These are phyloP conservation scores for Drosophila varians DNA, from an alignment of 1,140 invertebrate species.

Conservation along the genomic window DNA sequence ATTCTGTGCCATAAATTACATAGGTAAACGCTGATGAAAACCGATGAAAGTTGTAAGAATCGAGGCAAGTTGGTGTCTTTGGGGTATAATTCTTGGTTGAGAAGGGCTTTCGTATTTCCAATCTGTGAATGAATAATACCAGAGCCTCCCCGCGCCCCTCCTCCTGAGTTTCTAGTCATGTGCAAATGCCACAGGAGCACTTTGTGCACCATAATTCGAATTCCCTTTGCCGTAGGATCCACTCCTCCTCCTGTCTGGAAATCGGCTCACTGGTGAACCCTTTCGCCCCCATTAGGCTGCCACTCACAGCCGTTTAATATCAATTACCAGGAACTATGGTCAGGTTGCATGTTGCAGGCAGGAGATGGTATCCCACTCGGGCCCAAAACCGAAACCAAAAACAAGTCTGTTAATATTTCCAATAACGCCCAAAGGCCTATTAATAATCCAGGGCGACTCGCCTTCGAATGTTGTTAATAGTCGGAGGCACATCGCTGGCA, in stretches of 20 bases:
- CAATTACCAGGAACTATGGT: constrained; percentile 59
- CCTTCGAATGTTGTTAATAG: constrained; percentile 59
- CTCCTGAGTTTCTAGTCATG: background rate
- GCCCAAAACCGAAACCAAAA: constrained; percentile 27
- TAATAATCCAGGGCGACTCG: constrained; percentile 46
- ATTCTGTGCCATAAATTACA: constrained; percentile 1
- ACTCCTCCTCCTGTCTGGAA: background rate
- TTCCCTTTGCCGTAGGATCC: constrained; percentile 22
- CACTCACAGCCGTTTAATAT: constrained; percentile 55
- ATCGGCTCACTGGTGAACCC: constrained; percentile 12
- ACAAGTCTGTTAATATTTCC: constrained; percentile 73
- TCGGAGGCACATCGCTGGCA: constrained; percentile 38
- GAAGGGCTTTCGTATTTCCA: too few species aligned
- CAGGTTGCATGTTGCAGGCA: constrained; percentile 1
- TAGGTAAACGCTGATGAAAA: background rate
- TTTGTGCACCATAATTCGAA: constrained; percentile 36
- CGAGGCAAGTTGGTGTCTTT: too few species aligned
- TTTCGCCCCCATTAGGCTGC: constrained; percentile 32
- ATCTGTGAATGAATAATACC: background rate
- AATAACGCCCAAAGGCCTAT: constrained; percentile 63
- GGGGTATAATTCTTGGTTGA: too few species aligned
- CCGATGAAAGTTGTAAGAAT: background rate
- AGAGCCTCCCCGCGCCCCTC: background rate
- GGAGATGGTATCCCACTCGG: constrained; percentile 16
- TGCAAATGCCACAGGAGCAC: constrained; percentile 1